Evolutionary conservation across 2,797 vertebrate genomes (phyloP).

Genomic region (Nyctibius grandis): DNA sequence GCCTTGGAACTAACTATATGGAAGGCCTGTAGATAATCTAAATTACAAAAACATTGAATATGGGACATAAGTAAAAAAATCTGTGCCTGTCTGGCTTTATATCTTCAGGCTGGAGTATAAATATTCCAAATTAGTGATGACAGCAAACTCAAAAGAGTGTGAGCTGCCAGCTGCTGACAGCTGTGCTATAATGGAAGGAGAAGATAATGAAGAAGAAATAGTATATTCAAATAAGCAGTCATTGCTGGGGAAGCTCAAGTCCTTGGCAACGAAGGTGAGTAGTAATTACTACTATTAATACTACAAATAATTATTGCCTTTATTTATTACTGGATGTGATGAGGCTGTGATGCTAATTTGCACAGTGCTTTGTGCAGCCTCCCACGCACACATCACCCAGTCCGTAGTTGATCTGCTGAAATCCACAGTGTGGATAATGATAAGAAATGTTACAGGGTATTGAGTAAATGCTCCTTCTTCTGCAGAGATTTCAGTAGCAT

Average conservation of each 20-base stretch:
- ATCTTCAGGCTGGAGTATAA: conserved; percentile 90
- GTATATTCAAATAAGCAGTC: conserved; percentile 94
- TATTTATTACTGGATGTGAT: neutral
- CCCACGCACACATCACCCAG: neutral
- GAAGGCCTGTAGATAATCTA: neutral
- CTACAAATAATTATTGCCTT: neutral
- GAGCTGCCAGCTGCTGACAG: conserved; percentile 95
- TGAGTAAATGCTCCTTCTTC: neutral
- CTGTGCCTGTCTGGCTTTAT: neutral
- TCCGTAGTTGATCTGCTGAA: neutral
- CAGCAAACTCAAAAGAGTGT: conserved; percentile 91
- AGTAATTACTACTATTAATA: neutral
- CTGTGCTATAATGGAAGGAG: conserved; percentile 98
- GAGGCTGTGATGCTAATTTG: neutral
- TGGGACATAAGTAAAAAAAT: neutral
- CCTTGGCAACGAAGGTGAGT: conserved; percentile 93
- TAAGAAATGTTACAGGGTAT: neutral
- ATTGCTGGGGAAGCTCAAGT: conserved; percentile 91
- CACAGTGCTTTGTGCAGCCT: neutral
- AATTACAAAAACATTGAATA: neutral
- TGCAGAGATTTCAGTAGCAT: neutral
- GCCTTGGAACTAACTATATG: neutral
- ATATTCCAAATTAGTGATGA: conserved; percentile 96
- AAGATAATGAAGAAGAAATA: conserved; percentile 94
- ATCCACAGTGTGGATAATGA: neutral